A percentile compares a stretch with the other conserved stretches of the same genome.
Evolutionary conservation across 2,797 vertebrate genomes (phyloP).

Genomic region (Amblyraja radiata): DNA sequence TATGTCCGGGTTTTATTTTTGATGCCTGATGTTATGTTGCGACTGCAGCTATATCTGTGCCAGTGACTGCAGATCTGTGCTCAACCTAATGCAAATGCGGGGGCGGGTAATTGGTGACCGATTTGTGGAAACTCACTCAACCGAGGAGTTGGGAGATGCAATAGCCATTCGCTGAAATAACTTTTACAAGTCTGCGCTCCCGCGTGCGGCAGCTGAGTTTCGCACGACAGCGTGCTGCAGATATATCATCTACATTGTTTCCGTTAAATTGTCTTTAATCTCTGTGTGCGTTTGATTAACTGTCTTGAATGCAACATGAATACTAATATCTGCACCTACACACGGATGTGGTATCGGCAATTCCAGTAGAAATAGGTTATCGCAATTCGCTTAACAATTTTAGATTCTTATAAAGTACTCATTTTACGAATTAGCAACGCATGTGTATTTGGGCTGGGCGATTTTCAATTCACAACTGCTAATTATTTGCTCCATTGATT

Average conservation of each 20-base stretch:
- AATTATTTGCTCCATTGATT: background rate
- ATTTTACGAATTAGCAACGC: background rate
- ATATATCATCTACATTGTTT: background rate
- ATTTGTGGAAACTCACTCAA: conserved; percentile 34
- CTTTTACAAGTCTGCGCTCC: background rate
- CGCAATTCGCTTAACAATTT: background rate
- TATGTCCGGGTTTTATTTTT: background rate
- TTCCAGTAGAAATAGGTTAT: background rate
- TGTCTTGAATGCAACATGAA: background rate
- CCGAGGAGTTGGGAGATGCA: background rate
- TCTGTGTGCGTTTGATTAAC: background rate
- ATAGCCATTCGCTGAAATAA: conserved; percentile 2
- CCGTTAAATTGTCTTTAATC: background rate
- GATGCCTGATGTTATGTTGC: background rate
- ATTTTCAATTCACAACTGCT: background rate
- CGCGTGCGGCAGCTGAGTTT: background rate
- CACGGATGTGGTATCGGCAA: background rate
- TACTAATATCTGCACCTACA: background rate
- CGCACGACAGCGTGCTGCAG: background rate
- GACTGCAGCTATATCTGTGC: conserved; percentile 1
- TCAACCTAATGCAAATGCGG: background rate
- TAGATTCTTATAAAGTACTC: no score
- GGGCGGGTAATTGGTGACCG: conserved; percentile 35
- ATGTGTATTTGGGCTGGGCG: no score
- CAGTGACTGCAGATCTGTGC: conserved; percentile 9